Base-by-base conservation (phyloP, 2,113 vertebrate species). In the Vulpes lagopus region DNA sequence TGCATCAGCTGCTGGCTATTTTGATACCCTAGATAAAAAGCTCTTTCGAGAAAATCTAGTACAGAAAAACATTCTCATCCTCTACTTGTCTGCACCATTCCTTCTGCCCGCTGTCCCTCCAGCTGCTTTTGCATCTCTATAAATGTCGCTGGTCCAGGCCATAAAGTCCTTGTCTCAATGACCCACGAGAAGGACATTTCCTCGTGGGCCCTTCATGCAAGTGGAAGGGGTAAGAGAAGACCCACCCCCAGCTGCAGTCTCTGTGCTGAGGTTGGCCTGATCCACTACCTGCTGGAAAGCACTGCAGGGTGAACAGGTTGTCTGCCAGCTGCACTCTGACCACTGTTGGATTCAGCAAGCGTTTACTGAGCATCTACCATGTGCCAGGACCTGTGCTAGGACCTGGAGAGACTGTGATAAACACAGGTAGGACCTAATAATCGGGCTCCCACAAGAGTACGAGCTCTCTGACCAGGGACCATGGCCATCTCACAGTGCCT, bases 1-100 rank as follows among this genome's bases (percentile, higher is more conserved):
- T 73, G 76, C 79, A 93, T 98, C 96, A 97, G 92, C 98, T 98
- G 98, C 93, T 94, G 92, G 97, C 94, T 98, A 98, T 96, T 98
- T 97, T 95, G 98, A 97, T 95, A 94, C 84, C 73, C 85, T 95
- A 94, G 94, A 93, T 95, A 94, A 96, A 97, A 98, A 93, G 96
- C 97, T 97, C 97, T 98, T 97, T 98, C 86, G 89, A 98, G 98
- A 97, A 97, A 98, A 98, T 96, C 92, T 74, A 93, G 90, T 86
- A 25, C 94, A 96, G 94, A 74, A 96, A 94, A 98, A 96, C 87
- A 86, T 84, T 93, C 91, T 95, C 71, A 88, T 74, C 91, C 86
- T 96, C 78, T 43, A 73, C 93, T 89, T 65, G 76, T 87, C 85
- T 49, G 82, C 51, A 95, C 95, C 95, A 60, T 81, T 95, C 93